These are phyloP conservation scores for Neomorphus geoffroyi DNA, from an alignment of 2,797 vertebrate species.

Conservation along the genomic window DNA sequence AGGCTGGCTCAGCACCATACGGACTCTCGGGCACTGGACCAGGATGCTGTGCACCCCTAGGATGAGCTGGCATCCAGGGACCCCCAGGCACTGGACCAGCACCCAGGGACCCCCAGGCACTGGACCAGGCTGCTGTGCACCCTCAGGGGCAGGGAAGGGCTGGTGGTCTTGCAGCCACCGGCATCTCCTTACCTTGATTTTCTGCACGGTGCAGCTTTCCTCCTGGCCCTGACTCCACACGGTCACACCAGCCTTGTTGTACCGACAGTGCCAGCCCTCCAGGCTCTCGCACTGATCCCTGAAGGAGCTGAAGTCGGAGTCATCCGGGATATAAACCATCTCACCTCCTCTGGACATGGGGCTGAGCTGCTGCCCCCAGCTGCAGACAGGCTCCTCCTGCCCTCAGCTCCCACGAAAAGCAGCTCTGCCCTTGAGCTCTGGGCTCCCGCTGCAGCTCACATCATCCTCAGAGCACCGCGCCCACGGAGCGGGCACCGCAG, in stretches of 20 bases:
- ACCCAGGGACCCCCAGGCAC: too few relatives aligned
- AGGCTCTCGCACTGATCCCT: conserved; percentile 81
- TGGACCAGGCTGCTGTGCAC: not conserved
- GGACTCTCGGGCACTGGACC: not conserved
- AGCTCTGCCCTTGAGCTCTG: conserved; percentile 15
- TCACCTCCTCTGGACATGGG: conserved; percentile 38
- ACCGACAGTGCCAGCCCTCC: conserved; percentile 85
- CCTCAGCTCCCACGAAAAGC: not conserved
- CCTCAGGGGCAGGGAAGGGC: not conserved
- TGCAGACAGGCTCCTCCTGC: not conserved
- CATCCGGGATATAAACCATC: conserved; percentile 84
- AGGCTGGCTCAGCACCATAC: not conserved
- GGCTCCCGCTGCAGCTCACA: not conserved
- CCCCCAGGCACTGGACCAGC: too few relatives aligned
- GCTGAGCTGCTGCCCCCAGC: not conserved
- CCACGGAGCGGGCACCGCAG: not conserved
- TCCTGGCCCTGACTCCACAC: conserved; percentile 82
- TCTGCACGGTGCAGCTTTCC: conserved; percentile 79
- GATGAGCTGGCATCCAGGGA: too few relatives aligned
- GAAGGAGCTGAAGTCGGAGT: conserved; percentile 86
- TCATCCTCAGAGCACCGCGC: not conserved
- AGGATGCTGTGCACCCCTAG: too few relatives aligned
- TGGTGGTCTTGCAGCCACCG: not conserved
- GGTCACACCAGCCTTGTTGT: conserved; percentile 84
- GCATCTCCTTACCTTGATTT: conserved; percentile 79